phyloP scores from a whole-genome alignment of 1,140 invertebrate genomes.

The Steinernema khuongi region DNA sequence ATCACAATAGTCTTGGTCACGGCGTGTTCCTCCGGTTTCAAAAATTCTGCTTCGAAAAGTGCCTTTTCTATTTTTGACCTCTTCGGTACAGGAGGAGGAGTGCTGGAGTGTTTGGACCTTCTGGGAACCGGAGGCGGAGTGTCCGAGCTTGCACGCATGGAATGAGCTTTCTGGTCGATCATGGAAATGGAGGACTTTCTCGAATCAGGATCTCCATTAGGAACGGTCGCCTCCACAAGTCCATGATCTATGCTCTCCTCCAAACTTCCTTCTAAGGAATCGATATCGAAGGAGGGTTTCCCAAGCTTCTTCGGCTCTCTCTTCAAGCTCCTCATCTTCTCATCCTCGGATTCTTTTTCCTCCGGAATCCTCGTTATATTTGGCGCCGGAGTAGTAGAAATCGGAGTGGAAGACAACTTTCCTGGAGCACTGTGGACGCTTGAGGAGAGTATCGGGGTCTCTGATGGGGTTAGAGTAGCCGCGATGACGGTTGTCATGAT shows the following conservation, averaged over 20 bases:
- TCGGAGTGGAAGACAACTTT: neutral
- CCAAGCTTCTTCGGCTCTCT: neutral
- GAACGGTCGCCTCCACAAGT: too few species aligned
- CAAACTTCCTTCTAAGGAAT: too few species aligned
- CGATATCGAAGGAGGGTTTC: too few species aligned
- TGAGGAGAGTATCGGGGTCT: neutral
- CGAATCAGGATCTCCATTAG: too few species aligned
- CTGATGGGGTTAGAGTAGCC: neutral
- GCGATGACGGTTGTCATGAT: constrained; percentile 31
- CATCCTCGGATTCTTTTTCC: neutral
- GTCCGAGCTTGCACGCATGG: too few species aligned
- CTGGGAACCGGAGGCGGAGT: neutral
- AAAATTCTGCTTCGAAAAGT: neutral
- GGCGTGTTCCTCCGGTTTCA: neutral
- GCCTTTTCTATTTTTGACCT: neutral
- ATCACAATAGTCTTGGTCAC: constrained; percentile 22
- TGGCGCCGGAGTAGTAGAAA: neutral
- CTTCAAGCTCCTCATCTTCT: neutral
- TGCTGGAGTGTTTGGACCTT: neutral
- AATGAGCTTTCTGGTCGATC: too few species aligned
- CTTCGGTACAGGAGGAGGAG: constrained; percentile 6
- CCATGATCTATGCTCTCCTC: too few species aligned
- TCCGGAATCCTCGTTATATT: neutral
- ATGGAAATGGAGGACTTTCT: too few species aligned
- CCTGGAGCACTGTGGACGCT: neutral